A percentile compares a stretch with the other conserved stretches of the same genome.
Evolutionary conservation across 2,113 vertebrate genomes (phyloP).

Genomic region (Melozone crissalis): DNA sequence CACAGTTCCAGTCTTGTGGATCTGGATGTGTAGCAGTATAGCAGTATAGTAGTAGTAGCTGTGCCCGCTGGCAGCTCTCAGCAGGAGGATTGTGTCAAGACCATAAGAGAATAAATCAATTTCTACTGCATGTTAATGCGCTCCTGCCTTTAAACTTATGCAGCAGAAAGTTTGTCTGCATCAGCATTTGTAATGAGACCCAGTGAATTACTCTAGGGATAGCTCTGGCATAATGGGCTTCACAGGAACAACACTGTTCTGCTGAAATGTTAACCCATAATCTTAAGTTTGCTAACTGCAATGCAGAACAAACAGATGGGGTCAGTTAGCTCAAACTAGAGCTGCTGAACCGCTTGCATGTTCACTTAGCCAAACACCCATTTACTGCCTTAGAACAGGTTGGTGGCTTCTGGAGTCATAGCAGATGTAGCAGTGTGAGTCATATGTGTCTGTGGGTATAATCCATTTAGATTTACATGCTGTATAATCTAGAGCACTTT

Average conservation of each 20-base stretch:
- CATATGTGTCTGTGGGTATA: accelerated
- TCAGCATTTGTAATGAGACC: background rate
- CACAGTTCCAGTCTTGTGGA: background rate
- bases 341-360: background rate
- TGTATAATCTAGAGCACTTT: background rate
- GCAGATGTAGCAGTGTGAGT: background rate
- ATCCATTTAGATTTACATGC: background rate
- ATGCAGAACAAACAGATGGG: background rate
- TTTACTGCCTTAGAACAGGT: background rate
- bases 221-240: background rate
- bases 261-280: background rate
- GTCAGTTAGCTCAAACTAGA: background rate
- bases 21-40: background rate
- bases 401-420: background rate
- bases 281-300: background rate
- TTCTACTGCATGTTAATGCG: background rate
- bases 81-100: background rate
- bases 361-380: background rate
- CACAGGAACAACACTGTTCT: background rate
- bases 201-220: background rate
- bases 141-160: background rate
- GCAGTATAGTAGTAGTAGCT: background rate
- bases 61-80: background rate
- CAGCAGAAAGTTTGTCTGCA: background rate
- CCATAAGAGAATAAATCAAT: background rate